phyloP scores from a whole-genome alignment of 2,797 vertebrate genomes.

The Sarcophilus harrisii region DNA sequence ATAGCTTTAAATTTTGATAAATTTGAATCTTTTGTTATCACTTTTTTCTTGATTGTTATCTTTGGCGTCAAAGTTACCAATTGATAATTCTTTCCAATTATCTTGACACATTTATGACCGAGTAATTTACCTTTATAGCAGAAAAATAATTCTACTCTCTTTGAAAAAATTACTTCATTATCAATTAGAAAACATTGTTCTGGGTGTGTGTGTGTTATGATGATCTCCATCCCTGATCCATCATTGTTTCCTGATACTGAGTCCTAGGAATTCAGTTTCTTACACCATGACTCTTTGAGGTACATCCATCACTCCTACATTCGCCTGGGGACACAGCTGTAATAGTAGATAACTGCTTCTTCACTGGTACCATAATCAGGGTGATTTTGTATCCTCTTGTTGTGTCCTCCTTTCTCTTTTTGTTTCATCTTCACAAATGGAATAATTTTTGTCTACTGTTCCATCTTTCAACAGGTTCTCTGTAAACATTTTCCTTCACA shows the following conservation, averaged over 20 bases:
- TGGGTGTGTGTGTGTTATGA: neutral
- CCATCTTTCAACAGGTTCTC: neutral
- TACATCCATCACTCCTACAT: neutral
- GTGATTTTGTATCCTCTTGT: neutral
- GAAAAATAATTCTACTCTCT: neutral
- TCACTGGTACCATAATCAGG: neutral
- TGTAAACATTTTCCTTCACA: neutral
- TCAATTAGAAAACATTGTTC: too few relatives aligned
- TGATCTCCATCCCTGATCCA: neutral
- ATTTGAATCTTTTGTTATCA: neutral
- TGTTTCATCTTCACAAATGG: neutral
- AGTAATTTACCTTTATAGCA: neutral
- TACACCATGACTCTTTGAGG: neutral
- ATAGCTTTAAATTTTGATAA: neutral
- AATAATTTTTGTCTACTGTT: neutral
- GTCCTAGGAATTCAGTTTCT: neutral
- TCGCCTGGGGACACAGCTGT: too few relatives aligned
- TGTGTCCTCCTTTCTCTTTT: neutral
- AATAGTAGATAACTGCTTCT: neutral
- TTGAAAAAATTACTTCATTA: too few relatives aligned
- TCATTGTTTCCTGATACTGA: neutral
- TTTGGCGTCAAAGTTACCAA: neutral
- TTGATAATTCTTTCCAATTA: neutral
- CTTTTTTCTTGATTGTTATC: neutral
- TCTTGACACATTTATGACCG: neutral